These are phyloP conservation scores for Drosophila subsilvestris DNA, from an alignment of 2,888 invertebrate genomes.

Conservation along the genomic window DNA sequence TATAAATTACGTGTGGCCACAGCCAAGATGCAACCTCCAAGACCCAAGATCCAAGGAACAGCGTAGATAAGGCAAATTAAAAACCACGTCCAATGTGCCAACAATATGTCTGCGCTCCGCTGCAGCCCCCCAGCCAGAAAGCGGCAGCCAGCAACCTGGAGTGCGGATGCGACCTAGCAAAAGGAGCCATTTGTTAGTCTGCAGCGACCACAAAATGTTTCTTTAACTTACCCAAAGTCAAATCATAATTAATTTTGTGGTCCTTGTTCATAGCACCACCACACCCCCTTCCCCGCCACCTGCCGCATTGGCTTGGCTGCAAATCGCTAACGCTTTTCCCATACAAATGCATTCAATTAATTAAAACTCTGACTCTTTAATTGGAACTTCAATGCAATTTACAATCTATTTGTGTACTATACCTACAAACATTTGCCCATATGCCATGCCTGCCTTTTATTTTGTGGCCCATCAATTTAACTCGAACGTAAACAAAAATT, in stretches of 20 bases:
- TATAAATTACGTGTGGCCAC: conserved; percentile 52
- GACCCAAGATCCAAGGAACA: conserved; percentile 1
- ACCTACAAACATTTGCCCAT: too few species aligned
- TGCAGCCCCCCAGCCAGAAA: neutral
- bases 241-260: conserved; percentile 60
- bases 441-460: neutral
- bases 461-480: conserved; percentile 33
- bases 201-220: conserved; percentile 43
- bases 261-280: conserved; percentile 9
- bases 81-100: conserved; percentile 55
- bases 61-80: conserved; percentile 59
- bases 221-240: conserved; percentile 52
- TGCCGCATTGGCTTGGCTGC: neutral
- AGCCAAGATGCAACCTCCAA: conserved; percentile 6
- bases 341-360: conserved; percentile 42
- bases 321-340: conserved; percentile 12
- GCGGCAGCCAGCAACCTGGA: conserved; percentile 14
- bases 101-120: conserved; percentile 43
- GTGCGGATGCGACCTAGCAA: conserved; percentile 17
- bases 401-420: neutral
- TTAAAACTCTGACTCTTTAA: conserved; percentile 31
- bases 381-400: conserved; percentile 8
- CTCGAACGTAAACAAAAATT: too few species aligned
- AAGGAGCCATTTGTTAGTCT: conserved; percentile 56
- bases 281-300: too few species aligned